Base-by-base conservation (phyloP, 2,888 invertebrate species). In the Hypsopygia costalis region DNA sequence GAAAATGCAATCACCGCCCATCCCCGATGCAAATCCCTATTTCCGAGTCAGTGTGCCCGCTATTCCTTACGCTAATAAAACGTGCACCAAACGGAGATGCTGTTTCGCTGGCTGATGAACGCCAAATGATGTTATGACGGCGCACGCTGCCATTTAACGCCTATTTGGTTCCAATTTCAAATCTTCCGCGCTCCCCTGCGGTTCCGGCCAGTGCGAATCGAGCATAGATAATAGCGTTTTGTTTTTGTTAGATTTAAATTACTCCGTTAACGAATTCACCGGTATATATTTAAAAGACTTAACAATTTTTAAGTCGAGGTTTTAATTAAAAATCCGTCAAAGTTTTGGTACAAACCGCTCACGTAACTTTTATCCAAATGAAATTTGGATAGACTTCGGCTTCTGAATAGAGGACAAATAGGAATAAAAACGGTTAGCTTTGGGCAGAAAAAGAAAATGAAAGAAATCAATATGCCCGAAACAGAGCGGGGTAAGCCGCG, bases 131-230 rank as follows among this genome's bases (percentile, higher is more conserved):
- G 87, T 88, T 88, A 87, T 86, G 81, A 85, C 82, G 83, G 79
- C 81, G 82, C 80, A 79, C 85, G 89, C 86, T 89, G 90, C 90
- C 90, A 91, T 91, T 91, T 91, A 91, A 91, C 91, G 91, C 91
- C 90, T 91, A 91, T 91, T 91, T 91, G 91, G 85, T 82, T 90
- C 88, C 90, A 89, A 88, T 86, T 82, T 87, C 90, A 89, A 91
- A 90, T 88, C 80, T 85, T 69, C 69, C 81, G 88, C 86, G 81
- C 81, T 79, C 85, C 86, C 75, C 79, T 72, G 75, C 70, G 74
- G 75, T 78, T 80, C 80, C 81, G 81, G 81, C 69, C 85, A 81
- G 71, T 68, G 69, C 74, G 81, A 86, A 75, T 67, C 63, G 71
- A 65, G 70, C 71, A 74, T 76, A 73, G 72, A 85, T 83, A 86